Conservation (phyloP, 53 echinoderm and acorn worm genomes). For the Arbacia lixula region DNA sequence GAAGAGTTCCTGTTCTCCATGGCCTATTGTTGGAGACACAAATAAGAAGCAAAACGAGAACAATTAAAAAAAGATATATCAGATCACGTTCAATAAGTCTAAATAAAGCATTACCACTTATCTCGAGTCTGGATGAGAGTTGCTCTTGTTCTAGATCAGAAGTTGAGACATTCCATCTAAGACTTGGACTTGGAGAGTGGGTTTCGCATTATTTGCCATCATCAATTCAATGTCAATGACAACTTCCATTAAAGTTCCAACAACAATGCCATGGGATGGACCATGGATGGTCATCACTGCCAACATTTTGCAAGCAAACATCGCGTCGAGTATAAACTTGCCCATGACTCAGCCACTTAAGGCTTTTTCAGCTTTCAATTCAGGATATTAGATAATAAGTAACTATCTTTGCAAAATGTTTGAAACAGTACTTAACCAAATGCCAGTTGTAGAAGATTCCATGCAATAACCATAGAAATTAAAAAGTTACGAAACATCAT, state of each 20-base stretch:
- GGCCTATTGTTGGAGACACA: slow-evolving; percentile 57
- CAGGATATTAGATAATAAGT: too few species aligned
- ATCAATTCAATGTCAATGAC: background rate
- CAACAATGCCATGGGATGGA: background rate
- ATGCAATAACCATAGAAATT: too few species aligned
- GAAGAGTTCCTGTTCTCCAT: slow-evolving; percentile 96
- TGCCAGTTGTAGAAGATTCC: too few species aligned
- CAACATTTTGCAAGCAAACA: background rate
- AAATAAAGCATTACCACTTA: background rate
- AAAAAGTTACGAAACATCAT: too few species aligned
- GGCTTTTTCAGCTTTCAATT: too few species aligned
- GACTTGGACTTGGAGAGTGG: background rate
- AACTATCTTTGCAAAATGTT: too few species aligned
- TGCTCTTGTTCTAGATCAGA: too few species aligned
- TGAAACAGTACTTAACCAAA: too few species aligned
- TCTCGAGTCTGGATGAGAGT: background rate
- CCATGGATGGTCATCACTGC: too few species aligned
- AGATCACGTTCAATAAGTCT: background rate
- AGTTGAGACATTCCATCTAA: too few species aligned
- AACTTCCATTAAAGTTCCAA: background rate
- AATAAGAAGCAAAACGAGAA: background rate
- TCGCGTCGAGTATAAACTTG: too few species aligned
- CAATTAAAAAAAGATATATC: background rate
- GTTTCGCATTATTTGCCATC: background rate
- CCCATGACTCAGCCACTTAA: too few species aligned